These are phyloP conservation scores for Piprites chloris DNA, from an alignment of 2,113 vertebrate genomes.

Conservation along the genomic window DNA sequence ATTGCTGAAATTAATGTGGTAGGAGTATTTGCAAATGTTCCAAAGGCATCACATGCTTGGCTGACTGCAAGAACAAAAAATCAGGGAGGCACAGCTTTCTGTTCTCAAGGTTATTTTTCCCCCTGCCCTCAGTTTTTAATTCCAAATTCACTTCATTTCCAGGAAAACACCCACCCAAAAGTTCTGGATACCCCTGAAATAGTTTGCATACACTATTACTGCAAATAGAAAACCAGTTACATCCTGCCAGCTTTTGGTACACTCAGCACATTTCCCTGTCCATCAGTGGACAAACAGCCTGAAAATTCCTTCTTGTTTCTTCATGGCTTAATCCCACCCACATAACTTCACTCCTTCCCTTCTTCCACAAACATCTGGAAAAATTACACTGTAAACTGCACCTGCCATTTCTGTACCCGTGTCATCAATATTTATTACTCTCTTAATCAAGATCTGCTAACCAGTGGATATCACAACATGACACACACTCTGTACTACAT, in stretches of 20 bases:
- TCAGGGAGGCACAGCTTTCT: neutral
- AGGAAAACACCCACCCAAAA: neutral
- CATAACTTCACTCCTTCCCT: neutral
- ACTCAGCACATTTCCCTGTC: neutral
- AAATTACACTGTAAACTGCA: neutral
- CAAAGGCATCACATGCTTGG: neutral
- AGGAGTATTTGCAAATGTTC: neutral
- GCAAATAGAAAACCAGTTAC: neutral
- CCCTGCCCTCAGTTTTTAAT: neutral
- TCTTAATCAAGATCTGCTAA: neutral
- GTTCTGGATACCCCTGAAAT: neutral
- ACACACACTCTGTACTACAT: neutral
- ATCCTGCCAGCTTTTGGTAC: neutral
- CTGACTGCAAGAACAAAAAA: neutral
- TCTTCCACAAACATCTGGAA: neutral
- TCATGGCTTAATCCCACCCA: neutral
- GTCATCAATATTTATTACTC: slow-evolving; percentile 1
- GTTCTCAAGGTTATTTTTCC: neutral
- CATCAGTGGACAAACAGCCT: neutral
- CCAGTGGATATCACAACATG: neutral
- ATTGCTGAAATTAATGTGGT: neutral
- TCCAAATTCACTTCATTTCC: neutral
- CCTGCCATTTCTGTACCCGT: neutral
- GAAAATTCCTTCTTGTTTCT: neutral
- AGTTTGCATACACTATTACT: neutral